These are phyloP conservation scores for Galaxea fascicularis DNA, from an alignment of 92 coral and sea anemone species.

Conservation along the genomic window DNA sequence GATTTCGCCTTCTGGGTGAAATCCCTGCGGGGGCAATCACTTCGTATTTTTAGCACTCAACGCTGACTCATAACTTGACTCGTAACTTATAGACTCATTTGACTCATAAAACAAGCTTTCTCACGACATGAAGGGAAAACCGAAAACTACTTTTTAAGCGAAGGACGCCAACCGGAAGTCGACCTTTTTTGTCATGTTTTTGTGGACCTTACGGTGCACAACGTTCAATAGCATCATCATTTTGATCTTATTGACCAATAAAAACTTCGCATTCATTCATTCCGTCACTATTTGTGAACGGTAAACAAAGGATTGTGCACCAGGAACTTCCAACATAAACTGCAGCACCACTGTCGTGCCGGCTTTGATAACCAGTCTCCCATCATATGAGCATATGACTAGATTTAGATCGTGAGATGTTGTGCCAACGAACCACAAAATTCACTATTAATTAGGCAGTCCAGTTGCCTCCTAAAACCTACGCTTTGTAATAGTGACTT, in stretches of 20 bases:
- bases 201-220: no score
- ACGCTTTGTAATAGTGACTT: no score
- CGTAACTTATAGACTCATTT: background rate
- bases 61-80: conserved; percentile 7
- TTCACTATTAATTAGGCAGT: background rate
- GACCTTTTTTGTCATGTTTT: background rate
- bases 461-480: no score
- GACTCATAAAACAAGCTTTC: background rate
- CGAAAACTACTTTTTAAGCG: background rate
- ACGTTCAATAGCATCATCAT: no score
- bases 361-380: background rate
- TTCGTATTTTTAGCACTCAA: background rate
- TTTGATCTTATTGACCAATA: no score
- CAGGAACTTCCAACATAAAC: no score
- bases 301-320: no score
- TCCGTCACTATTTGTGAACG: no score
- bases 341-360: background rate
- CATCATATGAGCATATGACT: background rate
- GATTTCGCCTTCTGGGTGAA: conserved; percentile 5
- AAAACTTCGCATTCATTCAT: no score
- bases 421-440: conserved; percentile 9
- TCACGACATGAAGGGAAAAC: conserved; percentile 7
- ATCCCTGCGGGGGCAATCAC: background rate
- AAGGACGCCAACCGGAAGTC: background rate
- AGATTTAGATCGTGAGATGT: background rate